Percentiles rank a stretch among this genome's conserved stretches.
Conservation (phyloP, 2,888 invertebrate species). For the Temnothorax unifasciatus region DNA sequence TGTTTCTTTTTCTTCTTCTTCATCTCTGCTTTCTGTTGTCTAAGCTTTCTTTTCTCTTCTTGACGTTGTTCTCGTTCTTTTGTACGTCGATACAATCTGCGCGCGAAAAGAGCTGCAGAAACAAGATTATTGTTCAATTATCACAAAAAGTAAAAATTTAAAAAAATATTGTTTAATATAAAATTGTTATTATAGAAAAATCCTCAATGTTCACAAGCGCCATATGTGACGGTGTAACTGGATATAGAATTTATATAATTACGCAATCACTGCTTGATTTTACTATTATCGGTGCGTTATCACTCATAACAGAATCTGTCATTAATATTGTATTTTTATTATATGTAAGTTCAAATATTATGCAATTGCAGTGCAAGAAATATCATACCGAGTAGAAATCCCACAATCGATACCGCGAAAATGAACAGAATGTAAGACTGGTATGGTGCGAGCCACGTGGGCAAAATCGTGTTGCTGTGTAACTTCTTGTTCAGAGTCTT, state of each 20-base stretch:
- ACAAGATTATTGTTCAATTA: background rate
- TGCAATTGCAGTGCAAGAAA: background rate
- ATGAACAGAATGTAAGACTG: slow-evolving; percentile 57
- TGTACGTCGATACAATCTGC: slow-evolving; percentile 93
- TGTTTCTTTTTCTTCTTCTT: slow-evolving; percentile 85
- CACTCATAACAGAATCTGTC: background rate
- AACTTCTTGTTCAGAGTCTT: slow-evolving; percentile 77
- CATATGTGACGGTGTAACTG: background rate
- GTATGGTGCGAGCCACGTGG: slow-evolving; percentile 9
- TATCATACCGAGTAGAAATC: slow-evolving; percentile 66
- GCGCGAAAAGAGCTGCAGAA: slow-evolving; percentile 94
- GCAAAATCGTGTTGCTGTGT: background rate
- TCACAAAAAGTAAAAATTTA: background rate
- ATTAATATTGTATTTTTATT: background rate
- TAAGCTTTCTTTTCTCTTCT: slow-evolving; percentile 92
- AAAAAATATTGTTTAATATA: slow-evolving; percentile 39
- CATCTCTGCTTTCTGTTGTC: slow-evolving; percentile 90
- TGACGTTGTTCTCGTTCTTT: slow-evolving; percentile 92
- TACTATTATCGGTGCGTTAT: background rate
- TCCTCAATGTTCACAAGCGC: background rate
- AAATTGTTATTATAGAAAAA: background rate
- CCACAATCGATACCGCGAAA: slow-evolving; percentile 56
- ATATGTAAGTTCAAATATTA: background rate
- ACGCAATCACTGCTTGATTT: background rate
- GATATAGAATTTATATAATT: slow-evolving; percentile 8